phyloP scores from a whole-genome alignment of 2,797 vertebrate species.

The Xerus rutilus region DNA sequence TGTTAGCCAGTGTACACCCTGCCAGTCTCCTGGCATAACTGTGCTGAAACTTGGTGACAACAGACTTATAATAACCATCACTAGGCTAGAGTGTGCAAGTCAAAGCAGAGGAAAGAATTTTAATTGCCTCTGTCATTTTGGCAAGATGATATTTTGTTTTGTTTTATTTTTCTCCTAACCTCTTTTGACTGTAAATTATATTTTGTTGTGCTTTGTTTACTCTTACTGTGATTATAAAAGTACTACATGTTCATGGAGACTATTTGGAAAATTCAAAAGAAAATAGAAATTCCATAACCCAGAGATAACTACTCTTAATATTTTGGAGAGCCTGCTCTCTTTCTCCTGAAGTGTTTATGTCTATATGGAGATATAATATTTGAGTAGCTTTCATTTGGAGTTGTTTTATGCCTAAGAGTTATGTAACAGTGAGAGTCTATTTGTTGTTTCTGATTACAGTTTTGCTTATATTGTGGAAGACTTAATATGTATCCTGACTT shows the following conservation, averaged over 20 bases:
- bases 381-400: conserved; percentile 10
- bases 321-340: not conserved
- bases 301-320: not conserved
- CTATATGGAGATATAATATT: not conserved
- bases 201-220: conserved; percentile 70
- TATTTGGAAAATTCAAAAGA: conserved; percentile 56
- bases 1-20: too few relatives aligned
- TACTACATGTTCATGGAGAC: conserved; percentile 23
- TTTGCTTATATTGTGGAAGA: conserved; percentile 5
- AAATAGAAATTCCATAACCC: conserved; percentile 40
- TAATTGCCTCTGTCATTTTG: conserved; percentile 62
- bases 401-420: not conserved
- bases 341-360: not conserved
- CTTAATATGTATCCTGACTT: not conserved
- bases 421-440: not conserved
- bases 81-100: not conserved
- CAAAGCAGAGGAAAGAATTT: conserved; percentile 50
- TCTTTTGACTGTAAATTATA: conserved; percentile 65
- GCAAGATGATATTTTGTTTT: conserved; percentile 64
- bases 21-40: not conserved
- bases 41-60: not conserved
- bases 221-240: conserved; percentile 64
- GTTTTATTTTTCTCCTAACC: conserved; percentile 25
- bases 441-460: not conserved
- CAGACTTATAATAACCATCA: not conserved